Evolutionary conservation across 2,797 vertebrate species (phyloP), one percentile per base, ranked within the genome.

Genomic region (Chrysocyon brachyurus): DNA sequence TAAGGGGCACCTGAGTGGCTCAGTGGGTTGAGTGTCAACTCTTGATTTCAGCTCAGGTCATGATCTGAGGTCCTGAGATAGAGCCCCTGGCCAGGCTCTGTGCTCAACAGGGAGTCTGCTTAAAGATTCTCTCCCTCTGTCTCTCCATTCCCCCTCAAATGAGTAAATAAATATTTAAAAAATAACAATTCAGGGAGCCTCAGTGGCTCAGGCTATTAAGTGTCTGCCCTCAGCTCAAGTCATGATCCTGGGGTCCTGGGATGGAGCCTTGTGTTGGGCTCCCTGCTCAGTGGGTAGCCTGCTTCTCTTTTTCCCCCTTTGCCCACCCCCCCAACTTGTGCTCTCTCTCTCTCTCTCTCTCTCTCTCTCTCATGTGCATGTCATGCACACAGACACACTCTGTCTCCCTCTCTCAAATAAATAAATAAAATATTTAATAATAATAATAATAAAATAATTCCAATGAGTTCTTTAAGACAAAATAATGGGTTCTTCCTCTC

Each of bases 251-350:
- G n/a, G n/a, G n/a, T 33, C 66, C 66, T 19, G 66, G 17, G n/a
- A 11, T 33, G 8, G 11, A 5, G n/a, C n/a, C n/a, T n/a, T 3
- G 0, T n/a, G 6, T 21, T 33, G 16, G 3, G 66, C 8, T 68
- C 66, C n/a, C n/a, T 68, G 17, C n/a, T 68, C n/a, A 46, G 40
- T 46, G 40, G 40, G 40, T 46, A 46, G 40, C 40, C 40, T 46
- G 40, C 40, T 46, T 46, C 40, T 46, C 40, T 46, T 7, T 46
- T 46, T 46, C 40, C 40, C 40, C 40, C 40, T 46, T 46, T 46
- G 40, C 40, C 40, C 40, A 46, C 40, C 40, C 40, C 40, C 40
- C 7, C 40, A 46, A 46, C 40, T 7, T 46, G 40, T 46, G 40
- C n/a, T 68, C n/a, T 68, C 66, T 3, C 2, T 64, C 56, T 68